Percentiles rank a stretch among this genome's conserved stretches.
These are phyloP conservation scores for Heterodera carotae DNA, from an alignment of 1,140 invertebrate genomes.

Conservation along the genomic window DNA sequence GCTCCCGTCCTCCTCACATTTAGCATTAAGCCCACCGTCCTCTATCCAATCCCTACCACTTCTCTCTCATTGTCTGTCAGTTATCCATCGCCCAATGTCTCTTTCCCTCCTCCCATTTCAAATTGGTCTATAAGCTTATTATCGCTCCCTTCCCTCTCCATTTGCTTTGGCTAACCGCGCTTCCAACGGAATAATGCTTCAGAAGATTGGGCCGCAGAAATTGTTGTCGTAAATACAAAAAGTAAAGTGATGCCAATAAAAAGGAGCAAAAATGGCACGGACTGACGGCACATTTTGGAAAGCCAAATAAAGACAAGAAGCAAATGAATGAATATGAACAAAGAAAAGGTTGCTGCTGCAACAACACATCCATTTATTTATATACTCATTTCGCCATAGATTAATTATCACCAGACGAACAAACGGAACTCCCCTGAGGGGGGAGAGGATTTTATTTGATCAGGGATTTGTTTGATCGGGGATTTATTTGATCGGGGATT, in stretches of 20 bases:
- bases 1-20: no score
- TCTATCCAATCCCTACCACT: no score
- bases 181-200: not conserved
- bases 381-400: not conserved
- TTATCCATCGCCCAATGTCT: no score
- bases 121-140: not conserved
- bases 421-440: no score
- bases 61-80: no score
- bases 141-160: not conserved
- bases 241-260: not conserved
- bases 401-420: no score
- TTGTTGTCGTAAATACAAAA: not conserved
- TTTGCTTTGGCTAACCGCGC: not conserved
- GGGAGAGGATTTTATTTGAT: no score
- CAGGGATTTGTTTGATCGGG: no score
- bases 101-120: not conserved
- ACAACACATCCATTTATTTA: not conserved
- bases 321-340: not conserved
- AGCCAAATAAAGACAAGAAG: no score
- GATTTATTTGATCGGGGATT: no score
- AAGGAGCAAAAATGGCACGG: not conserved
- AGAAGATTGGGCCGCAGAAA: not conserved
- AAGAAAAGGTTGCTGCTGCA: not conserved
- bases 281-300: not conserved
- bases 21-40: no score